A percentile compares a stretch with the other conserved stretches of the same genome.
phyloP scores from a whole-genome alignment of 2,113 vertebrate species.

The Mus spicilegus region DNA sequence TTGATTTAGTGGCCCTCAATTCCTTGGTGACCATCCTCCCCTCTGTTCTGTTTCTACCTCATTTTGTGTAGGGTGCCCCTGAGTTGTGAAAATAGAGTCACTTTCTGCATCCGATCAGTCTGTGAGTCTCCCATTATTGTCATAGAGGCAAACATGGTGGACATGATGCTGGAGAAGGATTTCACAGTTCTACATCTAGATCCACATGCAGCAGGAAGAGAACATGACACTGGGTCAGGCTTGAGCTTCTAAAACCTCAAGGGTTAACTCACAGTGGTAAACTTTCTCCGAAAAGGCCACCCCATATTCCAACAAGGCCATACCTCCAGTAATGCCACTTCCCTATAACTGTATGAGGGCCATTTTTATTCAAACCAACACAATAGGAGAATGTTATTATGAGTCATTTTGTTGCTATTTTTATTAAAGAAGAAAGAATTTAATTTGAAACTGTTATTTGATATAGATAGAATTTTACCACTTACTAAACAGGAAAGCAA shows the following conservation, averaged over 20 bases:
- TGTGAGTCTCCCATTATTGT: not conserved
- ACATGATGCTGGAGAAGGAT: not conserved
- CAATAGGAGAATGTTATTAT: not conserved
- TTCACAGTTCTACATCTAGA: not conserved
- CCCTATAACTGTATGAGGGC: not conserved
- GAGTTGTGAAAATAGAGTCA: not conserved
- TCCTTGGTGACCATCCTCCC: not conserved
- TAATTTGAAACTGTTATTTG: not conserved
- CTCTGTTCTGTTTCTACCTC: not conserved
- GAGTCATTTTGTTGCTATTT: not conserved
- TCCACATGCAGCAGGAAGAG: not conserved
- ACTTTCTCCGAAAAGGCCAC: not conserved
- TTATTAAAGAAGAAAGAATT: not conserved
- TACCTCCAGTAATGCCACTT: not conserved
- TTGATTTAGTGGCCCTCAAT: not conserved
- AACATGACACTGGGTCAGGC: not conserved
- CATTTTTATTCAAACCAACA: not conserved
- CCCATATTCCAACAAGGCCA: not conserved
- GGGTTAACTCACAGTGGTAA: not conserved
- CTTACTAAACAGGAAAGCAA: not conserved
- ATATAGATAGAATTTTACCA: not conserved
- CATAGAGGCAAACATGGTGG: not conserved
- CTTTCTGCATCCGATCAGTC: no score
- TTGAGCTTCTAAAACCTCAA: not conserved
- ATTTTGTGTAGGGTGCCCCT: not conserved